phyloP scores from a whole-genome alignment of 2,113 vertebrate species.

The Lophochroa leadbeateri region DNA sequence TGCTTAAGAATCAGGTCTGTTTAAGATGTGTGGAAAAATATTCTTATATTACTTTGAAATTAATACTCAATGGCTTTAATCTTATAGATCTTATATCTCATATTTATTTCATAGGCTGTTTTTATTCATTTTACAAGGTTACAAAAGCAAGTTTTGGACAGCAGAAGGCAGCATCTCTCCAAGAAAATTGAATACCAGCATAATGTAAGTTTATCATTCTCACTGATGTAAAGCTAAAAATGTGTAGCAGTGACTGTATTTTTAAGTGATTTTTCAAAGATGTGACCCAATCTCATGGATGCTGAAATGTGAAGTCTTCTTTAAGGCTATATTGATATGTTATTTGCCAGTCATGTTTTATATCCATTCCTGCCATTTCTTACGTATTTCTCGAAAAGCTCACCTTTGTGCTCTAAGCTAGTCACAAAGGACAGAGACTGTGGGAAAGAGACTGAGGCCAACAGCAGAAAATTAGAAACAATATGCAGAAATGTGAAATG shows the following conservation, averaged over 20 bases:
- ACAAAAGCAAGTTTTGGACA: conserved; percentile 59
- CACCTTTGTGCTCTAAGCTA: background rate
- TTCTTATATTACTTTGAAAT: background rate
- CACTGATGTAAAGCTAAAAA: background rate
- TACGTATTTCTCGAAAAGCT: background rate
- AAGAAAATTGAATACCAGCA: conserved; percentile 54
- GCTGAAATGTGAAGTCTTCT: background rate
- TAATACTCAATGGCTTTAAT: background rate
- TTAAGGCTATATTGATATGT: background rate
- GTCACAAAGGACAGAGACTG: background rate
- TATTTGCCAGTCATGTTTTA: background rate
- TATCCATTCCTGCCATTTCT: background rate
- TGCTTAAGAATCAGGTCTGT: background rate
- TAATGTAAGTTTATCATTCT: conserved; percentile 54
- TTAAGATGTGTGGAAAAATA: background rate
- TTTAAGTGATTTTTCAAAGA: background rate
- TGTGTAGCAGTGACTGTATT: background rate
- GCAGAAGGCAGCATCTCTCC: conserved; percentile 66
- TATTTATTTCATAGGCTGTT: background rate
- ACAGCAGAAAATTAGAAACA: background rate
- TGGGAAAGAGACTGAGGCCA: background rate
- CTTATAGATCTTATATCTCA: background rate
- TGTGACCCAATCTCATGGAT: background rate
- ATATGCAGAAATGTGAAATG: background rate
- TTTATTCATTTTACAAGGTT: conserved; percentile 63